Evolutionary conservation across 2,797 vertebrate species (phyloP), one percentile per base, ranked within the genome.

Genomic region (Hypotaenidia philippensis): DNA sequence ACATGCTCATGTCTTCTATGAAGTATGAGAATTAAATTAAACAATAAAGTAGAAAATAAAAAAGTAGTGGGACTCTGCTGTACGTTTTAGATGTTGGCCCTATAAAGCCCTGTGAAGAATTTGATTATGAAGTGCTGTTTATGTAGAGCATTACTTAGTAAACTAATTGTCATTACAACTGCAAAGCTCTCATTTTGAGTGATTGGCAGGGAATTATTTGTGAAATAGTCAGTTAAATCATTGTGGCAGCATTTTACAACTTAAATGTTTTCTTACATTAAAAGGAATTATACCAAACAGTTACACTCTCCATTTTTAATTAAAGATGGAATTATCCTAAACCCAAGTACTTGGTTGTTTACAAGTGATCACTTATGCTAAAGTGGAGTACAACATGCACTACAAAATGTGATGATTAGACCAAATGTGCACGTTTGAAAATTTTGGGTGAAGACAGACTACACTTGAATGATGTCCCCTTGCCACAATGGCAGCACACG

Each of bases 21-120:
- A 75, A 91, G 44, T 26, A 64, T 53, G 26, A 91, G n/a, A 84
- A 64, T 41, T 82, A 89, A 91, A 80, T 77, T 59, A 59, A 81
- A 64, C 86, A 83, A 91, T 63, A 95, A 95, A 88, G 11, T 81
- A 65, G 41, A 44, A 60, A 69, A 82, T 96, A 53, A 77, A 91
- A 88, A 32, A 25, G 29, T 56, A 90, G 55, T 60, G 66, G 47
- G 96, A 76, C 63, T 70, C 27, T 78, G 32, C 38, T 76, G 41
- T 79, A 78, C 45, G 16, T 86, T 91, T 83, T 63, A 88, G 25
- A 60, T 93, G 41, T 44, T 83, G 71, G 13, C 64, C 61, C 59
- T 59, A 49, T 64, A 89, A 84, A 85, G 10, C 63, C 57, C 65
- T 44, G 50, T 56, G 77, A 76, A 91, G 25, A 90, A 91, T 90